Conservation (phyloP, 2,888 invertebrate species). For the Caenorhabditis sp. region DNA sequence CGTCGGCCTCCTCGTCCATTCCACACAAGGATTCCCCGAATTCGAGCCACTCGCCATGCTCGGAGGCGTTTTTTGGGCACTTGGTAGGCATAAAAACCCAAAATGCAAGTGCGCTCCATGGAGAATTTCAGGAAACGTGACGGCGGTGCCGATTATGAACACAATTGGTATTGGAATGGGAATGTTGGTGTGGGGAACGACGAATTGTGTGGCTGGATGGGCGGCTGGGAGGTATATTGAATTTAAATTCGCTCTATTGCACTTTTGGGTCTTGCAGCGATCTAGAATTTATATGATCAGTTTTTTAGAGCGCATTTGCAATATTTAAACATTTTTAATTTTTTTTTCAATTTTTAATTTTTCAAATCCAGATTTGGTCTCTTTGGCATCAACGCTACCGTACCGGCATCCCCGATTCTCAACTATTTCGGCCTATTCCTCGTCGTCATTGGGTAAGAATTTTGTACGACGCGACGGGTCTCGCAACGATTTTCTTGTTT, state of each 20-base stretch:
- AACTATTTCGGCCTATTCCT: constrained; percentile 79
- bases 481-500: no score
- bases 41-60: constrained; percentile 85
- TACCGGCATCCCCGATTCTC: constrained; percentile 68
- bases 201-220: constrained; percentile 83
- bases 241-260: no score
- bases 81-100: constrained; percentile 81
- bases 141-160: constrained; percentile 84
- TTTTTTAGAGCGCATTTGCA: no score
- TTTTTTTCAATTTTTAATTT: background rate
- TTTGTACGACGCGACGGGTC: no score
- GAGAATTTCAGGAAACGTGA: constrained; percentile 84
- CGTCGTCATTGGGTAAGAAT: constrained; percentile 79
- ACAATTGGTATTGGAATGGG: constrained; percentile 83
- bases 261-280: no score
- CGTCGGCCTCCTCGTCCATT: constrained; percentile 83
- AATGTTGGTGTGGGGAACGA: constrained; percentile 85
- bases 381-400: constrained; percentile 77
- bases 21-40: constrained; percentile 82
- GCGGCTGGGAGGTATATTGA: constrained; percentile 73
- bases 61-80: constrained; percentile 85
- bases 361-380: constrained; percentile 78
- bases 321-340: background rate
- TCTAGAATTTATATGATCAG: no score
- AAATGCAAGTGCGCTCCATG: background rate